Base-by-base conservation (phyloP, 2,797 vertebrate genomes). In the Picus viridis region DNA sequence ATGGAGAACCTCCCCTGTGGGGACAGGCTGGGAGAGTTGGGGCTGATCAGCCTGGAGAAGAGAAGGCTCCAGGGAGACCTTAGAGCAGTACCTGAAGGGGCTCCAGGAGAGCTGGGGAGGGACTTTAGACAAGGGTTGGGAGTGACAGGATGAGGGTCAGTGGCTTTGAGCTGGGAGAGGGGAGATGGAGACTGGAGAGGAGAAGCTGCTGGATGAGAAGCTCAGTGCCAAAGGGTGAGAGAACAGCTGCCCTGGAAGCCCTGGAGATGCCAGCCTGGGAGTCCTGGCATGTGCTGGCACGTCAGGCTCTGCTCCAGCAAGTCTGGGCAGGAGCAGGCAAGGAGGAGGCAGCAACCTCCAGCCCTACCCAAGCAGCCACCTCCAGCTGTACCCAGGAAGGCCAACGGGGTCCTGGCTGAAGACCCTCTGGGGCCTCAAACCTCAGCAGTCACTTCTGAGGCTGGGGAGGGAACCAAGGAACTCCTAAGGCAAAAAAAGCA, bases 221-320 rank as follows among this genome's bases (percentile, higher is more conserved):
- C 20, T 57, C 3, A 8, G 88, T 90, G 95, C 74, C 49, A 0
- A 67, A 81, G 1, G 85, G 89, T 7, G 58, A 90, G 95, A 93
- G 93, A 93, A 94, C 88, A 92, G 81, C 72, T 4, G 3, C 23
- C 58, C 75, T 54, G 68, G 90, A 81, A 87, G 5, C 16, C 53
- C 68, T 0, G 0, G 39, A 79, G 92, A 73, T 72, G 58, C 0
- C 4, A 0, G 64, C 68, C 36, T 69, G n/a, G 0, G 2, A 6
- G 5, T 47, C 34, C 43, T 16, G 63, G 63, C 80, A 1, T 12
- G 80, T 24, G 88, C 75, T 16, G 41, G 86, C 93, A 88, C 90
- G 81, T 47, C 6, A 0, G 51, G 5, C 62, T 34, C 30, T 7
- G 0, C 7, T 17, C 5, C 3, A 5, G 4, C 0, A 1, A 87